These are phyloP conservation scores for Argynnis bischoffii DNA, from an alignment of 2,888 invertebrate species.

Conservation along the genomic window DNA sequence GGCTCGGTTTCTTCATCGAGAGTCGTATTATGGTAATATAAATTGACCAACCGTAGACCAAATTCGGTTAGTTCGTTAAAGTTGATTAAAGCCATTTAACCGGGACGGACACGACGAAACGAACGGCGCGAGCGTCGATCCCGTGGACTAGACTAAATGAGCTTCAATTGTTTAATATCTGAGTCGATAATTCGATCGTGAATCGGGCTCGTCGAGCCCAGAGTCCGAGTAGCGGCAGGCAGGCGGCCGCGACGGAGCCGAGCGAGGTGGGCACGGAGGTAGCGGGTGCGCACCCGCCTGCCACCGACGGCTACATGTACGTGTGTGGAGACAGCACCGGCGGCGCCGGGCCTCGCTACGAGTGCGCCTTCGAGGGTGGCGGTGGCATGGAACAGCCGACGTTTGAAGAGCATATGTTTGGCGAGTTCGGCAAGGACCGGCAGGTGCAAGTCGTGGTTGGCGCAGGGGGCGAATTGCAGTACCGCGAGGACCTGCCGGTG, in stretches of 20 bases:
- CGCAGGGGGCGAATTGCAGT: constrained; percentile 76
- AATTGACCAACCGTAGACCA: constrained; percentile 82
- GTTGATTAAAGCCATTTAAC: constrained; percentile 83
- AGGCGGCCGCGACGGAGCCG: constrained; percentile 71
- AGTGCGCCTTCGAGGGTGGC: constrained; percentile 70
- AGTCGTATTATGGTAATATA: constrained; percentile 80
- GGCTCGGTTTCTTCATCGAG: constrained; percentile 56
- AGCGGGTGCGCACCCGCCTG: constrained; percentile 76
- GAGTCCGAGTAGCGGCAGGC: constrained; percentile 51
- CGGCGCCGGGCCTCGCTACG: constrained; percentile 65
- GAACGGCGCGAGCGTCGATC: constrained; percentile 78
- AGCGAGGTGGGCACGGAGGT: constrained; percentile 74
- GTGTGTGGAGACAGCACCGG: constrained; percentile 68
- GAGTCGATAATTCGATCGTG: constrained; percentile 58
- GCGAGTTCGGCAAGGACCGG: constrained; percentile 86
- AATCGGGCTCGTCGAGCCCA: constrained; percentile 51
- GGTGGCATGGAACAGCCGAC: constrained; percentile 84
- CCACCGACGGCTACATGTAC: constrained; percentile 77
- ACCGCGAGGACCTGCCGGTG: constrained; percentile 72
- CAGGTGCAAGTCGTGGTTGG: constrained; percentile 77
- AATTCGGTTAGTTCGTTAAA: constrained; percentile 83
- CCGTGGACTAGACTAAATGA: constrained; percentile 72
- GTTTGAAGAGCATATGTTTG: constrained; percentile 91
- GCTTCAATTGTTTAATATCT: constrained; percentile 78
- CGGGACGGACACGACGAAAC: constrained; percentile 76